phyloP scores from a whole-genome alignment of 2,113 vertebrate genomes.

The Semicossyphus pulcher region DNA sequence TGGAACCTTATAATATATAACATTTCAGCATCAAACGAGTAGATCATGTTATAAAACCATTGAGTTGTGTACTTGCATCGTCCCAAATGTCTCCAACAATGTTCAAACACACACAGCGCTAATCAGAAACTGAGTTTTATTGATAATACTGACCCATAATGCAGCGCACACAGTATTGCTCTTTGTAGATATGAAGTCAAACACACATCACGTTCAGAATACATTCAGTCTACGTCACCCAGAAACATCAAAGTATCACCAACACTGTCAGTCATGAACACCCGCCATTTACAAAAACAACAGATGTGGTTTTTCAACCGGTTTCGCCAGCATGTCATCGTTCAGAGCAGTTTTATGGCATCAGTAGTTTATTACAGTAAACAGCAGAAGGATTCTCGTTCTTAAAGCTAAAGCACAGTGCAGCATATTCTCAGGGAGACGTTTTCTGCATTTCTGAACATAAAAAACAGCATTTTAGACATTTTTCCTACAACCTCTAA shows the following conservation, averaged over 20 bases:
- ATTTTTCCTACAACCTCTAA: no score
- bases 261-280: not conserved
- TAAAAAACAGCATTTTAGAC: no score
- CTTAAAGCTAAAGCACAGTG: not conserved
- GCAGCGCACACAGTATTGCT: conserved; percentile 35
- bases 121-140: conserved; percentile 66
- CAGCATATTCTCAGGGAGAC: not conserved
- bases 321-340: not conserved
- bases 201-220: conserved; percentile 19
- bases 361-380: conserved; percentile 1
- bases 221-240: conserved; percentile 49
- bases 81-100: no score
- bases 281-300: not conserved
- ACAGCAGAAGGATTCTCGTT: not conserved
- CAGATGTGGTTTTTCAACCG: not conserved
- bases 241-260: conserved; percentile 15
- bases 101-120: not conserved
- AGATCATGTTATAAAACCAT: no score
- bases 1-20: no score
- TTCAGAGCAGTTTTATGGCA: conserved; percentile 14
- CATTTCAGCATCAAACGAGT: no score
- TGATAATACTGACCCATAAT: conserved; percentile 37
- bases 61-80: no score
- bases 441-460: not conserved
- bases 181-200: conserved; percentile 14